Evolutionary conservation across 2,888 invertebrate species (phyloP), one percentile per base, ranked within the genome.

Genomic region (Poecilus cupreus): DNA sequence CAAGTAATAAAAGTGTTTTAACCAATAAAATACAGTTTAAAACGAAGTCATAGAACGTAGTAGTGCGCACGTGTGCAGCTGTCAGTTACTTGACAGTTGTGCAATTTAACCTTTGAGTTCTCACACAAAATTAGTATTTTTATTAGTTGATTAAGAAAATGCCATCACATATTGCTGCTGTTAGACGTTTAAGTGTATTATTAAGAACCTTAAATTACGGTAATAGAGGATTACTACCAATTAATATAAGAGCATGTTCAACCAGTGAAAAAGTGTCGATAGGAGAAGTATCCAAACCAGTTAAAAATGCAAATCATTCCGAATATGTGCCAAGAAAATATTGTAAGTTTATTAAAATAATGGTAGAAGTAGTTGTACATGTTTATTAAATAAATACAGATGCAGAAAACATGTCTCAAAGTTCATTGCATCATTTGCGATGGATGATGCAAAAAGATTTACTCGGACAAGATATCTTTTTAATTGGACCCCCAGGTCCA

Each of bases 361-460:
- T 37, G 64, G 77, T 74, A 79, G 57, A 76, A 39, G 54, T 60
- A 26, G 2, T 57, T 82, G 18, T 64, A 22, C 75, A 1, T 68
- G 32, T 51, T 72, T 79, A 51, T 20, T 43, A 46, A 76, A 80
- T 83, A 81, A 81, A 85, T 87, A 86, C 90, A 87, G 93, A 94
- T 85, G 87, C 91, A 13, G 91, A 92, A 80, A 89, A 91, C 74
- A 86, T 93, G 76, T 92, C 93, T 16, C 97, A 97, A 89, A 94
- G 94, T 82, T 92, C 93, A 0, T 89, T 97, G 3, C 92, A 94
- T 82, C 96, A 97, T 88, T 89, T 98, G 85, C 92, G 96, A 92
- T 98, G 98, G 98, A 97, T 98, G 93, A 93, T 98, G 90, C 98
- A 98, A 88, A 98, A 98, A 88, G 98, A 98, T 89, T 87, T 93